Evolutionary conservation across 2,113 vertebrate genomes (phyloP).

Genomic region (rat (Rattus norvegicus)): GRCr8 NC_086025.1:48341001-48341500

Average conservation of each 20-base stretch:
- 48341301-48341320: neutral
- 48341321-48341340: neutral
- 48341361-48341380: neutral
- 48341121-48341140: neutral
- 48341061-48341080: neutral
- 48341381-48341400: neutral
- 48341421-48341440: conserved; percentile 3
- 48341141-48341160: neutral
- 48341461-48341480: neutral
- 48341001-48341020: neutral
- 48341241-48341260: neutral
- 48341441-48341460: neutral
- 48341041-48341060: neutral
- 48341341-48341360: conserved; percentile 53
- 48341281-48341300: conserved; percentile 55
- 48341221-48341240: conserved; percentile 51
- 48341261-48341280: neutral
- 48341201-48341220: conserved; percentile 43
- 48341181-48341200: conserved; percentile 21
- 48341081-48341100: conserved; percentile 6
- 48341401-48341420: conserved; percentile 9
- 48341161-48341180: neutral
- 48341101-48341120: conserved; percentile 3
- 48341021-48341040: neutral
- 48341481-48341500: neutral